Evolutionary conservation across 2,113 vertebrate species (phyloP).

Genomic region (Propithecus coquereli): DNA sequence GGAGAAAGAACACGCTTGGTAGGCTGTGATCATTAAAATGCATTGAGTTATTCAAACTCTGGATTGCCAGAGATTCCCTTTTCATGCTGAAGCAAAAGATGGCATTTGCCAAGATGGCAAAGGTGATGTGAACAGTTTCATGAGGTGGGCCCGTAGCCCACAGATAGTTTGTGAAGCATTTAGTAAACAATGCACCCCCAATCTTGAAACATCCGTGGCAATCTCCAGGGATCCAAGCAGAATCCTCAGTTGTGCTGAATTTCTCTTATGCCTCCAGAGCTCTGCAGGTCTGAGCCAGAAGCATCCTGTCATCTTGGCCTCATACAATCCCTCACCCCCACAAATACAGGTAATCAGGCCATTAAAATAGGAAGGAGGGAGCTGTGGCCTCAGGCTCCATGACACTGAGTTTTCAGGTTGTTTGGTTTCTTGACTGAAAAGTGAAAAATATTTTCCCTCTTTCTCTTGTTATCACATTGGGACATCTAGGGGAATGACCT

Average conservation of each 20-base stretch:
- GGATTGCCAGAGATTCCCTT: neutral
- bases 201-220: neutral
- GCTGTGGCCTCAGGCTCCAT: too few species aligned
- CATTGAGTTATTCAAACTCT: neutral
- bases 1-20: neutral
- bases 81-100: too few species aligned
- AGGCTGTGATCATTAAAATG: accelerated
- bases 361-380: neutral
- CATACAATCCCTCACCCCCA: neutral
- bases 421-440: neutral
- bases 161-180: neutral
- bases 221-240: too few species aligned
- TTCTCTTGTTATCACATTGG: neutral
- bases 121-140: accelerated
- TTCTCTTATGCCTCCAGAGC: neutral
- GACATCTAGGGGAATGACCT: neutral
- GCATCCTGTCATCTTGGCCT: too few species aligned
- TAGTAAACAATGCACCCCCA: accelerated
- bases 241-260: neutral
- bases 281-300: too few species aligned
- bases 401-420: too few species aligned
- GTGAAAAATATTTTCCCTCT: neutral
- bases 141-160: accelerated
- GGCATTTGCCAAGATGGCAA: neutral
- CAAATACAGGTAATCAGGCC: neutral